Evolutionary conservation across 2,888 invertebrate species (phyloP).

Genomic region (Tenthredo distinguenda): DNA sequence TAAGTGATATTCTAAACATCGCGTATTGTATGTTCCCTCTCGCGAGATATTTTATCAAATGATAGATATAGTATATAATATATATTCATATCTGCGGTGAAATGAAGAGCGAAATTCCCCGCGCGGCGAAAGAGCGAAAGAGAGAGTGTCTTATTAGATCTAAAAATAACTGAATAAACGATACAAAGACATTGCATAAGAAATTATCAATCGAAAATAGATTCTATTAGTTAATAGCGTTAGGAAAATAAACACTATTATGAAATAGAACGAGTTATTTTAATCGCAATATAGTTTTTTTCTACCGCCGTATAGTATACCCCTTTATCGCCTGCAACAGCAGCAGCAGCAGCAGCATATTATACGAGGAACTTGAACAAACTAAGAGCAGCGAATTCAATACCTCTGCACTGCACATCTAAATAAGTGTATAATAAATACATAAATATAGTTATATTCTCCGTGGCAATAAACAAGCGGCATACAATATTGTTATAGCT

Average conservation of each 20-base stretch:
- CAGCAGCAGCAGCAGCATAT: too few relatives aligned
- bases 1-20: not conserved
- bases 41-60: not conserved
- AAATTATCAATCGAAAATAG: not conserved
- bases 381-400: not conserved
- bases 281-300: not conserved
- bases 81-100: not conserved
- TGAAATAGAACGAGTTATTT: constrained; percentile 35
- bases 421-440: not conserved
- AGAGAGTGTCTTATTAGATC: not conserved
- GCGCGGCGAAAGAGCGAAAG: not conserved
- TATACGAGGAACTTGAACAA: not conserved
- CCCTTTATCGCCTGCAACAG: not conserved
- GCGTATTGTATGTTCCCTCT: not conserved
- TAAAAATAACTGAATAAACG: not conserved
- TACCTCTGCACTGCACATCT: not conserved
- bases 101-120: not conserved
- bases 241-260: not conserved
- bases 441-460: constrained; percentile 6
- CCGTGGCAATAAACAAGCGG: constrained; percentile 63
- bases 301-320: not conserved
- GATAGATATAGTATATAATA: not conserved
- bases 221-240: not conserved
- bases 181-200: not conserved
- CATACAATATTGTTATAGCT: constrained; percentile 56